Percentiles rank a stretch among this genome's conserved stretches.
phyloP scores from a whole-genome alignment of 2,888 invertebrate species.

The Zygothrica quintamaculata region DNA sequence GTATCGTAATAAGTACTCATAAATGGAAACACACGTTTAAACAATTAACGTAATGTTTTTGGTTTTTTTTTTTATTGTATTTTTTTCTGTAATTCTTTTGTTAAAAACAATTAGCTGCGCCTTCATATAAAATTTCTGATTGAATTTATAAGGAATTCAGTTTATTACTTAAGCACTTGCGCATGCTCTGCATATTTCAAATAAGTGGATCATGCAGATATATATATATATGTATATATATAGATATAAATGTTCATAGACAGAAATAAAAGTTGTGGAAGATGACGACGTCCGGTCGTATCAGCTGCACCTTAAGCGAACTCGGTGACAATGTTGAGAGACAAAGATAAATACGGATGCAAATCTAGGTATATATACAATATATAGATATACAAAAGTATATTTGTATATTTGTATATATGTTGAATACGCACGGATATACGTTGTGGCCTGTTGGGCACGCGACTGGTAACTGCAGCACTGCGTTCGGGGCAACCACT shows the following conservation, averaged over 20 bases:
- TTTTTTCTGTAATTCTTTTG: conserved; percentile 11
- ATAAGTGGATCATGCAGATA: conserved; percentile 46
- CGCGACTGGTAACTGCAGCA: conserved; percentile 76
- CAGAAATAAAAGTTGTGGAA: conserved; percentile 33
- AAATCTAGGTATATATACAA: conserved; percentile 1
- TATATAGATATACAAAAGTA: no score
- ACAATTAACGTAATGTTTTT: conserved; percentile 19
- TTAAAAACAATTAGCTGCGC: conserved; percentile 29
- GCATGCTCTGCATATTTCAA: conserved; percentile 37
- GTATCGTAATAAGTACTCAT: conserved; percentile 83
- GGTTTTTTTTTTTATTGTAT: no score
- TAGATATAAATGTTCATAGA: conserved; percentile 29
- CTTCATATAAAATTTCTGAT: conserved; percentile 18
- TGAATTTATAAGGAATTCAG: conserved; percentile 21
- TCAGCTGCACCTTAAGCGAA: conserved; percentile 15
- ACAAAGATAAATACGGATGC: background rate
- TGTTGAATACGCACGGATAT: conserved; percentile 36
- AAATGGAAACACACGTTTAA: conserved; percentile 50
- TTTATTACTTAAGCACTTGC: conserved; percentile 33
- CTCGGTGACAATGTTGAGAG: conserved; percentile 30
- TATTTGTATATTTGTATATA: no score
- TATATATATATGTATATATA: conserved; percentile 40
- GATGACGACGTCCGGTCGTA: conserved; percentile 25
- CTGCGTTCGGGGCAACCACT: conserved; percentile 61
- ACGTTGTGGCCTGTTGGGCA: conserved; percentile 73